phyloP scores from a whole-genome alignment of 2,888 invertebrate species.

The Pilophorus perplexus region DNA sequence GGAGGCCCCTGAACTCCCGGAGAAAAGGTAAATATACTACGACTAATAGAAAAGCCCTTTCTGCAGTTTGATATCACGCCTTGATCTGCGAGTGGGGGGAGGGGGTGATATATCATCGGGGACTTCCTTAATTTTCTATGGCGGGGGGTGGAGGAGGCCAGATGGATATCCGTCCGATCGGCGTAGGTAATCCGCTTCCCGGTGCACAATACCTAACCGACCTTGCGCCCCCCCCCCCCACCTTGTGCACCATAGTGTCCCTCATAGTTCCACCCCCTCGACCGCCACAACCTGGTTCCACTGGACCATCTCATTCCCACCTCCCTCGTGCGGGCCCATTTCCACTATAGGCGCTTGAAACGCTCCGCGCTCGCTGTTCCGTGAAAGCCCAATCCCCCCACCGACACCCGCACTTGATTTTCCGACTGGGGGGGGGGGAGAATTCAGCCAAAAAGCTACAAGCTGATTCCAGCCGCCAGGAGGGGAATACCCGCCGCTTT shows the following conservation, averaged over 20 bases:
- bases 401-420: not conserved
- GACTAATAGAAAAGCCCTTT: conserved; percentile 9
- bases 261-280: not conserved
- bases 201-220: conserved; percentile 34
- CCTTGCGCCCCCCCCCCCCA: conserved; percentile 4
- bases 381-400: conserved; percentile 19
- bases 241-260: not conserved
- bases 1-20: conserved; percentile 15
- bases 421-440: not conserved
- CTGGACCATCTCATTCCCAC: no score
- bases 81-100: not conserved
- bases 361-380: conserved; percentile 32
- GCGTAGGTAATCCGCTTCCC: conserved; percentile 30
- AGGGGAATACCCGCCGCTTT: no score
- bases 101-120: conserved; percentile 30
- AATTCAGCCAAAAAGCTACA: conserved; percentile 30
- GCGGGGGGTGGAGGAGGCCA: not conserved
- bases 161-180: conserved; percentile 34
- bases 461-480: conserved; percentile 3
- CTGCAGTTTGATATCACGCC: not conserved
- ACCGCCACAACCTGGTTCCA: not conserved
- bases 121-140: conserved; percentile 34
- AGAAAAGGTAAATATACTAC: conserved; percentile 36
- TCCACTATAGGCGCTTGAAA: conserved; percentile 8
- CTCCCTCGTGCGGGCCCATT: no score